Evolutionary conservation across 2,888 invertebrate species (phyloP).

Genomic region (Brenthis daphne): DNA sequence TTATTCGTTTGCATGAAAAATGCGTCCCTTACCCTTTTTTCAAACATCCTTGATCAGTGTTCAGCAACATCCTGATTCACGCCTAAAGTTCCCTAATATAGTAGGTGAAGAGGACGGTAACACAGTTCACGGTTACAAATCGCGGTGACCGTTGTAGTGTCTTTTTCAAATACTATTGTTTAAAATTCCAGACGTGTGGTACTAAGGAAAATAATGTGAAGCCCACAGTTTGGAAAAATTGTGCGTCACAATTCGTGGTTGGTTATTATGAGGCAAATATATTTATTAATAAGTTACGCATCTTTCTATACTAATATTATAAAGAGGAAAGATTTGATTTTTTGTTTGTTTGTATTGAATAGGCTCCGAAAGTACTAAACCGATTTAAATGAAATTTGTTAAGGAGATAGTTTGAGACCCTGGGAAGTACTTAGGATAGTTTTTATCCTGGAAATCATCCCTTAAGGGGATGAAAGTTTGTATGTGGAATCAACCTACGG

Average conservation of each 20-base stretch:
- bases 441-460: no score
- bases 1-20: no score
- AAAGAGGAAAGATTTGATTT: no score
- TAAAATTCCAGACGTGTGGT: constrained; percentile 9
- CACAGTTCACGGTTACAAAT: constrained; percentile 9
- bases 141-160: not conserved
- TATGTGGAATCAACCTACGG: no score
- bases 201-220: constrained; percentile 4
- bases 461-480: no score
- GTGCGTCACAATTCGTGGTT: constrained; percentile 5
- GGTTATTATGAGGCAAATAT: not conserved
- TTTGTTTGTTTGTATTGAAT: no score
- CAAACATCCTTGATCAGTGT: no score
- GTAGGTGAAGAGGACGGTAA: constrained; percentile 1
- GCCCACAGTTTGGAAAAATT: constrained; percentile 9
- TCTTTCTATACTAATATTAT: not conserved
- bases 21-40: no score
- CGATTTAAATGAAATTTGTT: no score
- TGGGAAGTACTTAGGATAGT: no score
- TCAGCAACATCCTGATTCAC: not conserved
- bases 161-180: constrained; percentile 9
- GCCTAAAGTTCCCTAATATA: not conserved
- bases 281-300: not conserved
- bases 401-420: no score
- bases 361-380: no score